Conservation (phyloP, 2,113 vertebrate genomes). For the Dascyllus trimaculatus region DNA sequence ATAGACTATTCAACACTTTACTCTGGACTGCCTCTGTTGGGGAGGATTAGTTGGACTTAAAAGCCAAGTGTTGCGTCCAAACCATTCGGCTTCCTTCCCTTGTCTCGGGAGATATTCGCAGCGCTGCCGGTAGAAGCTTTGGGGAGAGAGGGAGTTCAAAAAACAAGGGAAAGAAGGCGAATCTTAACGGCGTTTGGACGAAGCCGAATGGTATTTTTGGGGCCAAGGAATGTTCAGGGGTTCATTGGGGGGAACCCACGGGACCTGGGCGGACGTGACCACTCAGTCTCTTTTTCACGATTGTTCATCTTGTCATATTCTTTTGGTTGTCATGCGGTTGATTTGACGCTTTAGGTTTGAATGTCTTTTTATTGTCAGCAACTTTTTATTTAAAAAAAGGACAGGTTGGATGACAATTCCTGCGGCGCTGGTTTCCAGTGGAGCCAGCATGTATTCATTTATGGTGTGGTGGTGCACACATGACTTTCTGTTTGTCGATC, state of each 20-base stretch:
- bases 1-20: slow-evolving; percentile 82
- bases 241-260: slow-evolving; percentile 72
- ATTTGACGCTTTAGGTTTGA: slow-evolving; percentile 81
- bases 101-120: neutral
- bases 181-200: slow-evolving; percentile 52
- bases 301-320: slow-evolving; percentile 80
- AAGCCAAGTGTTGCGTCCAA: slow-evolving; percentile 70
- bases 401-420: slow-evolving; percentile 70
- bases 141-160: neutral
- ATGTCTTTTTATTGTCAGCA: slow-evolving; percentile 80
- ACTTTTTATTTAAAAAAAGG: slow-evolving; percentile 58
- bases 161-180: slow-evolving; percentile 38
- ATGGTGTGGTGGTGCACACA: slow-evolving; percentile 65
- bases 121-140: neutral
- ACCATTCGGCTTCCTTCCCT: slow-evolving; percentile 65
- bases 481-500: slow-evolving; percentile 59
- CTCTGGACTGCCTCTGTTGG: slow-evolving; percentile 76
- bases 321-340: slow-evolving; percentile 67
- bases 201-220: slow-evolving; percentile 70
- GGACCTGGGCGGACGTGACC: slow-evolving; percentile 80
- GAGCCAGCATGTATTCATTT: slow-evolving; percentile 70
- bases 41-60: slow-evolving; percentile 74
- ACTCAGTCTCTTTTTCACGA: slow-evolving; percentile 82
- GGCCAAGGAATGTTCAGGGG: slow-evolving; percentile 83
- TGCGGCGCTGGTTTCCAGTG: slow-evolving; percentile 52